Conservation (phyloP, 1,140 invertebrate genomes). For the Pachyrhynchus sulphureomaculatus region DNA sequence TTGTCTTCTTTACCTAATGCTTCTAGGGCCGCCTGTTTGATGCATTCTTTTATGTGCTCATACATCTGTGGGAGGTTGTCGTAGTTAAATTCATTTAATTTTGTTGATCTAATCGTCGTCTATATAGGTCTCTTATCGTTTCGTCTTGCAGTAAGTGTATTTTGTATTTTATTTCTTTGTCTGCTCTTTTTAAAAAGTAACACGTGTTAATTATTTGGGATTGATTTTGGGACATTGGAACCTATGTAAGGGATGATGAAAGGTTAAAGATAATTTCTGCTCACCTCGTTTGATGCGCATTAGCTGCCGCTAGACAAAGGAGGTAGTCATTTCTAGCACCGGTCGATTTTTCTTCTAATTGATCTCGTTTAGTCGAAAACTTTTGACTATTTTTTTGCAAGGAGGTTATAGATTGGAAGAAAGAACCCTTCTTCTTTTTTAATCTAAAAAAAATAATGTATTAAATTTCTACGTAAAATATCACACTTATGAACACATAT, state of each 20-base stretch:
- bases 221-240: not conserved
- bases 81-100: no score
- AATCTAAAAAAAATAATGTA: slow-evolving; percentile 60
- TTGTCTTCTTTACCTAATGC: no score
- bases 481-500: no score
- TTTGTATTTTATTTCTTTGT: no score
- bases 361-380: slow-evolving; percentile 87
- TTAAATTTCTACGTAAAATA: no score
- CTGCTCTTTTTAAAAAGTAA: slow-evolving; percentile 41
- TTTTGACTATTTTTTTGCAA: slow-evolving; percentile 95
- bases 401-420: slow-evolving; percentile 94
- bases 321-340: slow-evolving; percentile 94
- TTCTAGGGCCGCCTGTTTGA: no score
- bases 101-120: no score
- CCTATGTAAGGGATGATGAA: not conserved
- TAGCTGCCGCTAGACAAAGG: slow-evolving; percentile 86
- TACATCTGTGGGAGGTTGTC: no score
- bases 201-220: not conserved
- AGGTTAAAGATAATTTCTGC: not conserved
- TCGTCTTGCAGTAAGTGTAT: no score
- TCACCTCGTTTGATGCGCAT: slow-evolving; percentile 86
- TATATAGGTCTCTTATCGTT: no score
- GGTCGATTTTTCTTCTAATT: slow-evolving; percentile 91
- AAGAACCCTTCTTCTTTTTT: slow-evolving; percentile 94
- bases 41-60: no score